Base-by-base conservation (phyloP, 2,888 invertebrate genomes). In the Myopa testacea region DNA sequence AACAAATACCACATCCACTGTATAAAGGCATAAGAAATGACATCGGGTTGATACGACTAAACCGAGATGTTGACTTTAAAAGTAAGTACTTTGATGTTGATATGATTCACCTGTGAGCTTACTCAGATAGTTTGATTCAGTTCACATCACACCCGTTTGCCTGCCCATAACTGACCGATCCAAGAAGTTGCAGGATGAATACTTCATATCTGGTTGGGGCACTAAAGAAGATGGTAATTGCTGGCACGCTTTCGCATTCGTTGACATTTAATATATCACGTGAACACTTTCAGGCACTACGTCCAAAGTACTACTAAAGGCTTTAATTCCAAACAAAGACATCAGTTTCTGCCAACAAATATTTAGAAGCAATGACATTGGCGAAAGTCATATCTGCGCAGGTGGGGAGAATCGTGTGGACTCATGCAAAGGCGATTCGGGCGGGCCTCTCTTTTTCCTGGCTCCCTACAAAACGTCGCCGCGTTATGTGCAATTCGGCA, bases 21-120 rank as follows among this genome's bases (percentile, higher is more conserved):
- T 93, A 92, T 81, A 90, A 78, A 6, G 79, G 3, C 76, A 81
- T 0, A 83, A 82, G 40, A 84, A 88, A 93, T 81, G 94, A 94
- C 81, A 91, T 94, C 70, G 93, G 91, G 0, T 84, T 94, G 6
- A 85, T 93, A 74, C 90, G 92, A 81, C 74, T 89, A 4, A 78
- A 85, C 50, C 82, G 82, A 0, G 37, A 81, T 12, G 87, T 86
- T 0, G 69, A 74, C 83, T 90, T 83, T 60, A 65, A 79, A 58
- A 70, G 85, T 84, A 76, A 69, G 60, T 68, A 65, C 10, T 55
- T 55, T 3, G 58, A 5, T 0, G n/a, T 26, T 72, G 58, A 67
- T 19, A 69, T 52, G 34, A n/a, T 62, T 8, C 58, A 14, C 4
- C 14, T 26, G 12, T 12, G 52, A 45, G 7, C 34, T 62, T 37